phyloP scores from a whole-genome alignment of 2,888 invertebrate species.

The Arrhopalites spinosus region DNA sequence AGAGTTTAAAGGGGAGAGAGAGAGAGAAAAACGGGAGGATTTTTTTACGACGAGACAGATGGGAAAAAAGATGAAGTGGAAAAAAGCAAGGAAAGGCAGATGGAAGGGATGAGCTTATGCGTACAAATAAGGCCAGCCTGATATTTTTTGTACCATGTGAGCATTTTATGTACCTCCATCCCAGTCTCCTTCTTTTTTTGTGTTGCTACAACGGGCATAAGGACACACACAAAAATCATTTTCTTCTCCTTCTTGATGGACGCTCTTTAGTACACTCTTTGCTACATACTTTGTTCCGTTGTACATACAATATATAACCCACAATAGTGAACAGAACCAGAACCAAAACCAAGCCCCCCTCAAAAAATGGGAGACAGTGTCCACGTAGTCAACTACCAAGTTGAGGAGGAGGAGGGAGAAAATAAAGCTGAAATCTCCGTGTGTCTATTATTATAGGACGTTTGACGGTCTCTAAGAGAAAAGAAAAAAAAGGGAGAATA shows the following conservation, averaged over 20 bases:
- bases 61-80: slow-evolving; percentile 33
- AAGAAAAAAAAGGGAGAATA: not conserved
- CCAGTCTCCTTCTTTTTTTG: no score
- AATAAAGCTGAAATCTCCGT: no score
- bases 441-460: no score
- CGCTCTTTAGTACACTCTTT: slow-evolving; percentile 5
- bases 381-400: not conserved
- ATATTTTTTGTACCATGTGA: slow-evolving; percentile 9
- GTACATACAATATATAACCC: no score
- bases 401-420: no score
- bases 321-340: no score
- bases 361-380: no score
- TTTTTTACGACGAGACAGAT: slow-evolving; percentile 13
- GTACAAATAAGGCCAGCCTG: slow-evolving; percentile 28
- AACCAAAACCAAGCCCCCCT: no score
- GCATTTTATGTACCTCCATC: not conserved
- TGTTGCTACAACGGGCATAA: no score
- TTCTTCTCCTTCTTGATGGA: slow-evolving; percentile 25
- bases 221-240: slow-evolving; percentile 17
- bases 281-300: no score
- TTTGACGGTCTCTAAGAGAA: no score
- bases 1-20: not conserved
- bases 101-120: slow-evolving; percentile 34
- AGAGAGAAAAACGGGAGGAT: not conserved
- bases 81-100: slow-evolving; percentile 24